These are phyloP conservation scores for Ectropis crepuscularia DNA, from an alignment of 2,888 invertebrate species.

Conservation along the genomic window DNA sequence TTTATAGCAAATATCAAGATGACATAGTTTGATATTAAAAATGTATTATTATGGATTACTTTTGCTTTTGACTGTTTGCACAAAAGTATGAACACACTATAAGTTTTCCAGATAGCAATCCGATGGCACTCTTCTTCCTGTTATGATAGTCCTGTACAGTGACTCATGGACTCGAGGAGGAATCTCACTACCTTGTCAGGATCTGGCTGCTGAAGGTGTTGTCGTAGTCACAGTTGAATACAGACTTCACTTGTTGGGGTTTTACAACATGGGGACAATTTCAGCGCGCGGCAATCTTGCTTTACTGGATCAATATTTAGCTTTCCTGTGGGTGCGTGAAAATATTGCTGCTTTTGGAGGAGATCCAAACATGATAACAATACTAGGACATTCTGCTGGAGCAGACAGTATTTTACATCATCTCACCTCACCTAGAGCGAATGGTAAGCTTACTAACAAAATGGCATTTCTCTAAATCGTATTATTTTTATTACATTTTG, in stretches of 20 bases:
- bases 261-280: conserved; percentile 83
- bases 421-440: conserved; percentile 87
- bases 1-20: not conserved
- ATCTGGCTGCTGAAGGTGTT: conserved; percentile 88
- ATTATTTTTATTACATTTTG: no score
- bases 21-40: not conserved
- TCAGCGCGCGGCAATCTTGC: conserved; percentile 93
- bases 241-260: conserved; percentile 89
- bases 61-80: not conserved
- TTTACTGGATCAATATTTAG: conserved; percentile 93
- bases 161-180: conserved; percentile 84
- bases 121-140: conserved; percentile 85
- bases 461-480: no score
- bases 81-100: conserved; percentile 18
- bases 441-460: conserved; percentile 68
- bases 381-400: conserved; percentile 93
- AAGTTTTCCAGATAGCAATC: conserved; percentile 72
- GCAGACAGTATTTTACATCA: conserved; percentile 89
- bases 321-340: conserved; percentile 90
- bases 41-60: not conserved
- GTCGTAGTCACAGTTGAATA: conserved; percentile 89
- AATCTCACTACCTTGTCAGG: conserved; percentile 86
- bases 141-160: conserved; percentile 89
- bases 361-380: conserved; percentile 90
- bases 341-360: conserved; percentile 93